phyloP scores from a whole-genome alignment of 1,140 invertebrate species.

The Drosophila burlai region DNA sequence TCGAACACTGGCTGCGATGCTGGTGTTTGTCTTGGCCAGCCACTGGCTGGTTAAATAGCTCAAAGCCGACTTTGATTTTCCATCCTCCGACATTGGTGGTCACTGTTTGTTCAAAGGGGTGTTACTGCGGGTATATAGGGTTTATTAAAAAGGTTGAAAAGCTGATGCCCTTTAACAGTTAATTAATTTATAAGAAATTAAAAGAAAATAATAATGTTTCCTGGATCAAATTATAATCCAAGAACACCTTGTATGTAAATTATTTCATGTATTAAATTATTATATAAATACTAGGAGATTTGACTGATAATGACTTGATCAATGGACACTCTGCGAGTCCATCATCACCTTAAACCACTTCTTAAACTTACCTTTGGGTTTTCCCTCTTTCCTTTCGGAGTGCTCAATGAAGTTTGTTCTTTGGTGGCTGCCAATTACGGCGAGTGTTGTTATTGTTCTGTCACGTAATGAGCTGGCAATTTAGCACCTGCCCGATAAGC shows the following conservation, averaged over 20 bases:
- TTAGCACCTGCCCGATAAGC: constrained; percentile 68
- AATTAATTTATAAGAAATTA: background rate
- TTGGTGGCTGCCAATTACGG: constrained; percentile 56
- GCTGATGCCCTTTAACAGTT: background rate
- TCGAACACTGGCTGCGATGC: constrained; percentile 46
- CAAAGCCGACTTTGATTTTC: constrained; percentile 61
- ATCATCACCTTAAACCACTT: constrained; percentile 3
- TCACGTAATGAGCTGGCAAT: constrained; percentile 77
- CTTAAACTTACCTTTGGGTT: constrained; percentile 12
- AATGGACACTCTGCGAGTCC: constrained; percentile 26
- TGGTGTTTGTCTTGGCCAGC: constrained; percentile 56
- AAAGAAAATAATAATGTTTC: background rate
- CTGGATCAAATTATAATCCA: background rate
- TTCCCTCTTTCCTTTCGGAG: constrained; percentile 8
- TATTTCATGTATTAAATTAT: background rate
- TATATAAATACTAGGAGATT: background rate
- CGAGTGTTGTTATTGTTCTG: constrained; percentile 61
- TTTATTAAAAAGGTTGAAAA: background rate
- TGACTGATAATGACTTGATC: background rate
- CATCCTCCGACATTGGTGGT: constrained; percentile 27
- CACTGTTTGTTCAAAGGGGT: constrained; percentile 1
- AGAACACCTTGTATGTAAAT: background rate
- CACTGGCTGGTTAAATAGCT: constrained; percentile 65
- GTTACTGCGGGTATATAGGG: constrained; percentile 14
- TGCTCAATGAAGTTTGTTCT: constrained; percentile 31